A percentile compares a stretch with the other conserved stretches of the same genome.
phyloP scores from a whole-genome alignment of 2,797 vertebrate species.

The Acanthis flammea region DNA sequence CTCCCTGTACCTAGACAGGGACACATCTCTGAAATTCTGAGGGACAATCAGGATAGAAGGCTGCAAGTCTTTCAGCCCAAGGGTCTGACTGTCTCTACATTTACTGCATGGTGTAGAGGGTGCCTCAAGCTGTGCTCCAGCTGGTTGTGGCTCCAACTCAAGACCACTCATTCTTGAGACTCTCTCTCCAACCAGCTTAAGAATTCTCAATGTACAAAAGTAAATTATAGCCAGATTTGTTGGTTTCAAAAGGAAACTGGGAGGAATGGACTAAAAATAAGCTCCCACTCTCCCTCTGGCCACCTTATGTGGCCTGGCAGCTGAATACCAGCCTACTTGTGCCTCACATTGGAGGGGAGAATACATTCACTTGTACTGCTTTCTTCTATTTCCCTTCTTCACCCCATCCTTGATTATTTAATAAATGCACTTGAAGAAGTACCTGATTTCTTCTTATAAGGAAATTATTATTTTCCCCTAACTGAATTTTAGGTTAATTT shows the following conservation, averaged over 20 bases:
- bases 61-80: neutral
- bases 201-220: neutral
- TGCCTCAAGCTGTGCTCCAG: neutral
- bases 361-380: neutral
- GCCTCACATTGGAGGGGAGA: neutral
- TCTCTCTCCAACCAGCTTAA: neutral
- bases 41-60: neutral
- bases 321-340: neutral
- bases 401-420: neutral
- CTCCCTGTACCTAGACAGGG: neutral
- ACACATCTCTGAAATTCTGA: fast-evolving
- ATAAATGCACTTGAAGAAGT: neutral
- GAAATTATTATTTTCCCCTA: neutral
- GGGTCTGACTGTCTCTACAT: fast-evolving
- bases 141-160: neutral
- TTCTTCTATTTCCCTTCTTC: neutral
- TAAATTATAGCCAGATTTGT: neutral
- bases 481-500: neutral
- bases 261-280: neutral
- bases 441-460: neutral
- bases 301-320: neutral
- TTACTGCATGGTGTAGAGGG: neutral
- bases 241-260: neutral
- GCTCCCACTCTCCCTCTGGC: neutral
- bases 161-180: neutral